Conservation (phyloP, 2,113 vertebrate species). For the Dasyprocta punctata region DNA sequence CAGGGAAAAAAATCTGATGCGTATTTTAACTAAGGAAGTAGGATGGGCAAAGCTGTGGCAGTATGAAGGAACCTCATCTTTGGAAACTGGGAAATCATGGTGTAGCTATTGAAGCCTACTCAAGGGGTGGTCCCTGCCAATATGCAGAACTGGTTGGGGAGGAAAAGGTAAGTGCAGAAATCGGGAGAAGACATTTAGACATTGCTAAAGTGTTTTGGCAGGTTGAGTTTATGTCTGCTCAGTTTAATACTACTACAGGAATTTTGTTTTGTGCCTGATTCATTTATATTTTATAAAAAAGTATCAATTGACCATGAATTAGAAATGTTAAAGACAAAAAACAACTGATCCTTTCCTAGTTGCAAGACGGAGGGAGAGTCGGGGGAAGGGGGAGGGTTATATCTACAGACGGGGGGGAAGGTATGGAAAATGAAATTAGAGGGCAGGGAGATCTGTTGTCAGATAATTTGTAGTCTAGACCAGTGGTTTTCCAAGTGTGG, state of each 20-base stretch:
- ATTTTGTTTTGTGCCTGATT: background rate
- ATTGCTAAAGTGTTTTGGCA: background rate
- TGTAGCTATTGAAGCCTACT: too few relatives aligned
- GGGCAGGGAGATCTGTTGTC: background rate
- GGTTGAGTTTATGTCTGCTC: background rate
- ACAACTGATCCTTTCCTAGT: background rate
- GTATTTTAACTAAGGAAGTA: background rate
- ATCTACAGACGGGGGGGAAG: background rate
- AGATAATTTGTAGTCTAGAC: background rate
- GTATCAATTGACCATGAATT: background rate
- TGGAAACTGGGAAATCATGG: background rate
- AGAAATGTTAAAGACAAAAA: background rate
- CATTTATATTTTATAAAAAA: constrained; percentile 5
- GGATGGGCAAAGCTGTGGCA: background rate
- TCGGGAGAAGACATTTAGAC: background rate
- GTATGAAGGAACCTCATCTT: background rate
- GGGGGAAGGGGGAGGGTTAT: background rate
- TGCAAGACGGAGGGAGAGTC: background rate
- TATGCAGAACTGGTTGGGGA: background rate
- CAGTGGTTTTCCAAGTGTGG: background rate
- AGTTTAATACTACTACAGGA: background rate
- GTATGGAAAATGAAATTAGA: background rate
- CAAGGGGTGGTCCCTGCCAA: rapidly evolving
- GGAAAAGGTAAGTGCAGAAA: background rate
- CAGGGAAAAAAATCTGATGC: background rate